Conservation (phyloP, 2,797 vertebrate genomes). For the Halcyon badia region DNA sequence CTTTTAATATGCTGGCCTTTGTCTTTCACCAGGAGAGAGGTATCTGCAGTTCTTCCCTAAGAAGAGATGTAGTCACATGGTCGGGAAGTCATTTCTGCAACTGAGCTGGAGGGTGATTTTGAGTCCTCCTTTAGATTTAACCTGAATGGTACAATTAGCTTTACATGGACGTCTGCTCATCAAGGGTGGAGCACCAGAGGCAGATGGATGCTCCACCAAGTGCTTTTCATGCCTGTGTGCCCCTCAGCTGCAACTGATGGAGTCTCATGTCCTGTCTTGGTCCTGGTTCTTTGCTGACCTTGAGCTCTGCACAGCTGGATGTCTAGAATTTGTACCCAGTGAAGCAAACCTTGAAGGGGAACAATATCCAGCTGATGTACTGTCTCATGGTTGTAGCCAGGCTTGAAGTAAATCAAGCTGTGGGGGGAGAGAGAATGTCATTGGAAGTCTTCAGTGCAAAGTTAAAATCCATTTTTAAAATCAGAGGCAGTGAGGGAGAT, state of each 20-base stretch:
- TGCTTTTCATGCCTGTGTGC: not conserved
- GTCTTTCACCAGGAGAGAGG: not conserved
- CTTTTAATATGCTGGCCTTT: not conserved
- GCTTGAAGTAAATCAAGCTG: not conserved
- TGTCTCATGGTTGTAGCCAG: not conserved
- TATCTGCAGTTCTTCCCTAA: not conserved
- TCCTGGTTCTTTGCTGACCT: not conserved
- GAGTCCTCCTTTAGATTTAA: not conserved
- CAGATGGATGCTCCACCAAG: not conserved
- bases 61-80: not conserved
- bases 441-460: not conserved
- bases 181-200: not conserved
- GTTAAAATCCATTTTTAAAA: slow-evolving; percentile 7
- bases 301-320: not conserved
- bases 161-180: not conserved
- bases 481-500: not conserved
- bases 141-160: not conserved
- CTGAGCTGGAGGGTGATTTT: not conserved
- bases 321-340: not conserved
- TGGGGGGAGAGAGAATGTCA: not conserved
- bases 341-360: not conserved
- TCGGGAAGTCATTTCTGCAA: not conserved
- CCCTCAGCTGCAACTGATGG: not conserved
- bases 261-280: fast-evolving
- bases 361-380: not conserved